These are phyloP conservation scores for Rousettus leschenaultii DNA, from an alignment of 2,113 vertebrate genomes.

Conservation along the genomic window DNA sequence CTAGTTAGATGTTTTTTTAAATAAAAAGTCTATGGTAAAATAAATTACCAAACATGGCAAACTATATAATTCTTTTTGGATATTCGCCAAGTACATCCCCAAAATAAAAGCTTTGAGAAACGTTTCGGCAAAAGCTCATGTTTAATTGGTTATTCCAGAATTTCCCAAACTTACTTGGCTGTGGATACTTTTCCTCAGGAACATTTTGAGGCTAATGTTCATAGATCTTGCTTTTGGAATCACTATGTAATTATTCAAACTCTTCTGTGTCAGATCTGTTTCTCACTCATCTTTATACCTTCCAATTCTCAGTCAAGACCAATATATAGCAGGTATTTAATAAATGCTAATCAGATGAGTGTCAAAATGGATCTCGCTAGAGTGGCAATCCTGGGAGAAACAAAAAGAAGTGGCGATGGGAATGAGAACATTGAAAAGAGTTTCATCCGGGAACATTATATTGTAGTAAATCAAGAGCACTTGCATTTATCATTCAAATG, in stretches of 20 bases:
- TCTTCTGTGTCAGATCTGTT: not conserved
- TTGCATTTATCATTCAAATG: not conserved
- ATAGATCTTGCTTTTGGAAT: not conserved
- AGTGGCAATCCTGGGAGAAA: not conserved
- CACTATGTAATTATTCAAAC: not conserved
- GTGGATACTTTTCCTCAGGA: not conserved
- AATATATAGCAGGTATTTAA: not conserved
- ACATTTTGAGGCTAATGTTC: not conserved
- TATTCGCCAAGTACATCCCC: not conserved
- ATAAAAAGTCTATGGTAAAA: not conserved
- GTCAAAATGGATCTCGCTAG: not conserved
- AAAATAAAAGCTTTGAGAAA: not conserved
- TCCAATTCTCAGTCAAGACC: not conserved
- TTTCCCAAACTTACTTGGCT: not conserved
- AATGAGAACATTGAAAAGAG: rapidly evolving
- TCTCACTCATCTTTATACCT: not conserved
- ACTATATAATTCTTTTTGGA: not conserved
- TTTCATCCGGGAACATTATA: not conserved
- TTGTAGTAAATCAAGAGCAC: not conserved
- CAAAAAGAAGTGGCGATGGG: not conserved
- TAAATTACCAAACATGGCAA: not conserved
- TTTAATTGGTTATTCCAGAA: not conserved
- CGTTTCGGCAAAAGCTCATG: not conserved
- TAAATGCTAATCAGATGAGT: not conserved
- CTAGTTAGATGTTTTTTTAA: not conserved